Evolutionary conservation across 2,113 vertebrate genomes (phyloP).

Genomic region (Atherinomorus stipes): DNA sequence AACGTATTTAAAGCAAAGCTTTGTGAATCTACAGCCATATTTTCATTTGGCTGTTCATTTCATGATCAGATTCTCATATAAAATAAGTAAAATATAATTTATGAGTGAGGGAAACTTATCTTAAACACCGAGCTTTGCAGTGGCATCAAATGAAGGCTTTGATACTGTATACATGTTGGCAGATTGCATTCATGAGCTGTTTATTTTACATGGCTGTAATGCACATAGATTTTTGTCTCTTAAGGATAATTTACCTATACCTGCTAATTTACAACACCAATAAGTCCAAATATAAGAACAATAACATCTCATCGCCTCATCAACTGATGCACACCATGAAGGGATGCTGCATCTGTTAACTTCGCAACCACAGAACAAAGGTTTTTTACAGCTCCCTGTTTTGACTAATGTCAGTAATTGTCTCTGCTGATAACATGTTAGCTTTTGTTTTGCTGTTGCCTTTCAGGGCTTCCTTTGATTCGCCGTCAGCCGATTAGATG

Average conservation of each 20-base stretch:
- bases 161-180: too few relatives aligned
- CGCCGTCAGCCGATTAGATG: slow-evolving; percentile 67
- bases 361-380: slow-evolving; percentile 65
- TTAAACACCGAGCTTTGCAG: too few relatives aligned
- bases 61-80: too few relatives aligned
- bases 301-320: not conserved
- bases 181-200: too few relatives aligned
- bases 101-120: too few relatives aligned
- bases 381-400: slow-evolving; percentile 49
- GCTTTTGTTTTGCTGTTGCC: slow-evolving; percentile 62
- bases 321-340: slow-evolving; percentile 12
- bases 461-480: slow-evolving; percentile 73
- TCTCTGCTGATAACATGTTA: slow-evolving; percentile 66
- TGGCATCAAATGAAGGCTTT: too few relatives aligned
- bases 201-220: too few relatives aligned
- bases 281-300: slow-evolving; percentile 1
- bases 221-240: too few relatives aligned
- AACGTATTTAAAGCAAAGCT: too few relatives aligned
- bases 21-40: too few relatives aligned
- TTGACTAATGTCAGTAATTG: slow-evolving; percentile 81
- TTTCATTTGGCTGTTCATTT: too few relatives aligned
- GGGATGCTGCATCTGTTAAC: slow-evolving; percentile 19
- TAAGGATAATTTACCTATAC: not conserved
- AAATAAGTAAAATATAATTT: too few relatives aligned
- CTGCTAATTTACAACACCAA: not conserved